phyloP scores from a whole-genome alignment of 1,140 invertebrate genomes.

The Pollicipes pollicipes region DNA sequence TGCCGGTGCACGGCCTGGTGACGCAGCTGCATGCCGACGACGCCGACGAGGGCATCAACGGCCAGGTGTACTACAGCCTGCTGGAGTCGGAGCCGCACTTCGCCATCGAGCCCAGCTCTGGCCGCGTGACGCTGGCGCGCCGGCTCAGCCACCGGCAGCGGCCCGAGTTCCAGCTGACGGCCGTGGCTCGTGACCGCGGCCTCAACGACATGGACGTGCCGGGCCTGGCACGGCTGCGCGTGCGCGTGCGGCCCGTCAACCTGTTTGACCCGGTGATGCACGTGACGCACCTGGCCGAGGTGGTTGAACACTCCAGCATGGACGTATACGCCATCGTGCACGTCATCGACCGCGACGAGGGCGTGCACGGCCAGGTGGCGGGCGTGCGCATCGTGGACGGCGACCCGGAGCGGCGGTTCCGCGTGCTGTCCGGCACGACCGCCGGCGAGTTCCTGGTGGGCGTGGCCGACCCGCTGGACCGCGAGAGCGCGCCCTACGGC shows the following conservation, averaged over 20 bases:
- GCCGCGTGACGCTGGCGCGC: slow-evolving; percentile 65
- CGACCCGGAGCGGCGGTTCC: slow-evolving; percentile 69
- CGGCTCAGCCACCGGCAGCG: slow-evolving; percentile 49
- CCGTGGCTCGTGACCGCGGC: slow-evolving; percentile 67
- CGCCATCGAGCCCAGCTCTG: slow-evolving; percentile 77
- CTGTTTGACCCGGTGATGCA: slow-evolving; percentile 64
- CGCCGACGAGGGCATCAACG: slow-evolving; percentile 81
- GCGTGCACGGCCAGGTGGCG: slow-evolving; percentile 61
- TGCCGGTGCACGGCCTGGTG: slow-evolving; percentile 47
- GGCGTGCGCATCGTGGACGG: slow-evolving; percentile 71
- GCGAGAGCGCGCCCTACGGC: slow-evolving; percentile 50
- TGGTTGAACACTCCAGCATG: slow-evolving; percentile 63
- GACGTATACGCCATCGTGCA: slow-evolving; percentile 78
- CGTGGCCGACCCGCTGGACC: slow-evolving; percentile 52
- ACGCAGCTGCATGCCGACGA: slow-evolving; percentile 56
- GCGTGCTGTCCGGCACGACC: slow-evolving; percentile 35
- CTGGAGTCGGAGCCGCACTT: slow-evolving; percentile 62
- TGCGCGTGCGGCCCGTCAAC: slow-evolving; percentile 69
- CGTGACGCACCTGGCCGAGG: slow-evolving; percentile 50
- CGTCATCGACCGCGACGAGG: slow-evolving; percentile 61
- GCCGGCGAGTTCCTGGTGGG: slow-evolving; percentile 35
- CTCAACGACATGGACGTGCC: slow-evolving; percentile 27
- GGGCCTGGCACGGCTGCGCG: slow-evolving; percentile 50
- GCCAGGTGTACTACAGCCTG: slow-evolving; percentile 91
- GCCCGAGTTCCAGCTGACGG: slow-evolving; percentile 49